A percentile compares a stretch with the other conserved stretches of the same genome.
Evolutionary conservation across 2,797 vertebrate species (phyloP).

Genomic region (Petrocephalus sullivani): DNA sequence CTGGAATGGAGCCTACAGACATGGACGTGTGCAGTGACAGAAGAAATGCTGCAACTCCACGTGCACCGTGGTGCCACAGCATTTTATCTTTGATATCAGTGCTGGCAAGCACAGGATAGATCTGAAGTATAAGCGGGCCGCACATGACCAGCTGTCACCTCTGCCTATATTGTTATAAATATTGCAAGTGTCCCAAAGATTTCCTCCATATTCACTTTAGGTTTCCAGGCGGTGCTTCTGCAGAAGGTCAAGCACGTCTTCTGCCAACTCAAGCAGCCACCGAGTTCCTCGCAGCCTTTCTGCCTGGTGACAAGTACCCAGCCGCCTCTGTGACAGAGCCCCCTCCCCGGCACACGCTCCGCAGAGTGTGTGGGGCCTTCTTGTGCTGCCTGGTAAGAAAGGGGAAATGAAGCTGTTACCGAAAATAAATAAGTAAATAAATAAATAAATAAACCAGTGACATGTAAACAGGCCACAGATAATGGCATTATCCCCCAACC

Average conservation of each 20-base stretch:
- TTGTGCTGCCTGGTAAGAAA: background rate
- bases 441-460: background rate
- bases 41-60: background rate
- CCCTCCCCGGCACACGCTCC: background rate
- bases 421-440: background rate
- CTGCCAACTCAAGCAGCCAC: background rate
- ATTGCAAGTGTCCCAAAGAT: too few relatives aligned
- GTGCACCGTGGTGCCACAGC: background rate
- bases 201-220: conserved; percentile 1
- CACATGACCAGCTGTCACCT: background rate
- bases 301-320: background rate
- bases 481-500: background rate
- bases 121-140: background rate
- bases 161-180: background rate
- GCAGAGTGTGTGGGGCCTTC: background rate
- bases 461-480: background rate
- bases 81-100: background rate
- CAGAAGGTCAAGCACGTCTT: conserved; percentile 25
- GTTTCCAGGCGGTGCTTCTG: conserved; percentile 4
- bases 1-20: background rate
- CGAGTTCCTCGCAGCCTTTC: background rate
- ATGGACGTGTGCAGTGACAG: background rate
- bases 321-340: background rate
- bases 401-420: background rate
- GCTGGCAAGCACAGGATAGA: background rate